These are phyloP conservation scores for Hapalemur alaotrensis DNA, from an alignment of 2,797 vertebrate genomes.

Conservation along the genomic window DNA sequence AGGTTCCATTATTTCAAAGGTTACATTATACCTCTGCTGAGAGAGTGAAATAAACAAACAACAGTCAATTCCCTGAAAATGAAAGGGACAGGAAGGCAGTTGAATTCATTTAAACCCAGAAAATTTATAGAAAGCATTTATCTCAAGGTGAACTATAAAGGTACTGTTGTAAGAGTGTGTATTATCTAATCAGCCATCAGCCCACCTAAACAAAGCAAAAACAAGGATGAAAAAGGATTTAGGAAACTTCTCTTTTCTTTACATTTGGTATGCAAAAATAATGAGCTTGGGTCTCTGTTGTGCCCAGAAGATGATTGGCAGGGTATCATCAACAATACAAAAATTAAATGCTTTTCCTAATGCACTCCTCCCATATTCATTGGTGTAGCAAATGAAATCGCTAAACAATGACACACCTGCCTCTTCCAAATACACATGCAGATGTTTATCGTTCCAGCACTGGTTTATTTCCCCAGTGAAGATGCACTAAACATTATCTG, in stretches of 20 bases:
- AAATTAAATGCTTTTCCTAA: conserved; percentile 16
- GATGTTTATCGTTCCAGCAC: conserved; percentile 10
- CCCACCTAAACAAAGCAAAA: neutral
- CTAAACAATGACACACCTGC: conserved; percentile 23
- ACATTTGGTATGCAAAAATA: neutral
- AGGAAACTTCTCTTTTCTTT: neutral
- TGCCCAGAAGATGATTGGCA: neutral
- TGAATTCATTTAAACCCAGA: conserved; percentile 8
- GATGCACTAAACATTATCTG: neutral
- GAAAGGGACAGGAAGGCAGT: neutral
- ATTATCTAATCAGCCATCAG: neutral
- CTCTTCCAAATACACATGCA: neutral
- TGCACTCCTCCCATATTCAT: neutral
- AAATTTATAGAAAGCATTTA: conserved; percentile 31
- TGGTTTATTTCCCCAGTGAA: conserved; percentile 33
- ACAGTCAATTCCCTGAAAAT: conserved; percentile 27
- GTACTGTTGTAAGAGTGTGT: neutral
- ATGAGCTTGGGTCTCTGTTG: neutral
- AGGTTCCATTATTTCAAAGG: conserved; percentile 45
- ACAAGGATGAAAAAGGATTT: neutral
- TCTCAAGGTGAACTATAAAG: neutral
- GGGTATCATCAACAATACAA: neutral
- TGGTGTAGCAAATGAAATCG: neutral
- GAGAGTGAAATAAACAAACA: conserved; percentile 41
- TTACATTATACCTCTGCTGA: conserved; percentile 52